These are phyloP conservation scores for Leptinotarsa juncta DNA, from an alignment of 2,888 invertebrate genomes.

Conservation along the genomic window DNA sequence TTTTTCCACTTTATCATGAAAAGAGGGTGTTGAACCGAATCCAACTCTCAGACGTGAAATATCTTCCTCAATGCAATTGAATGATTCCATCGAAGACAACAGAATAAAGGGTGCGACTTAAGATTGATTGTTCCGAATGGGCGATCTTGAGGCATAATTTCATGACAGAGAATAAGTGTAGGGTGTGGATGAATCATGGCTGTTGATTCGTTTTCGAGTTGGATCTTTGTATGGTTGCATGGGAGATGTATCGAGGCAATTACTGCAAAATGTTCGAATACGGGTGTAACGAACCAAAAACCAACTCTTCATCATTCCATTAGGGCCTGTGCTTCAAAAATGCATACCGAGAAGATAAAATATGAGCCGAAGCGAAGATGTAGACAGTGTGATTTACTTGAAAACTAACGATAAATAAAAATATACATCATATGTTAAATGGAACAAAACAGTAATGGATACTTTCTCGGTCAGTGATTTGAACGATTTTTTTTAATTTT, in stretches of 20 bases:
- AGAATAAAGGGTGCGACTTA: constrained; percentile 27
- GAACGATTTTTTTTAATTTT: too few species aligned
- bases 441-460: too few species aligned
- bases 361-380: too few species aligned
- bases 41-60: constrained; percentile 19
- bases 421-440: too few species aligned
- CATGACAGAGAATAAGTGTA: constrained; percentile 28
- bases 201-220: constrained; percentile 24
- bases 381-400: too few species aligned
- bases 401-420: too few species aligned
- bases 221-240: constrained; percentile 17
- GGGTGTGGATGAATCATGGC: constrained; percentile 29
- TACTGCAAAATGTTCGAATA: constrained; percentile 5
- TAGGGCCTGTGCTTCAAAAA: background rate
- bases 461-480: too few species aligned
- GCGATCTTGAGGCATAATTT: constrained; percentile 29
- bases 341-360: background rate
- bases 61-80: constrained; percentile 22
- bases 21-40: constrained; percentile 19
- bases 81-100: constrained; percentile 25
- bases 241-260: constrained; percentile 15
- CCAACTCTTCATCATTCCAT: background rate
- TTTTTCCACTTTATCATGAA: constrained; percentile 25
- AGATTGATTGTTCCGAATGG: constrained; percentile 29
- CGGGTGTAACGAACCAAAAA: constrained; percentile 10